These are phyloP conservation scores for Drosophila niveifrons DNA, from an alignment of 2,888 invertebrate species.

Conservation along the genomic window DNA sequence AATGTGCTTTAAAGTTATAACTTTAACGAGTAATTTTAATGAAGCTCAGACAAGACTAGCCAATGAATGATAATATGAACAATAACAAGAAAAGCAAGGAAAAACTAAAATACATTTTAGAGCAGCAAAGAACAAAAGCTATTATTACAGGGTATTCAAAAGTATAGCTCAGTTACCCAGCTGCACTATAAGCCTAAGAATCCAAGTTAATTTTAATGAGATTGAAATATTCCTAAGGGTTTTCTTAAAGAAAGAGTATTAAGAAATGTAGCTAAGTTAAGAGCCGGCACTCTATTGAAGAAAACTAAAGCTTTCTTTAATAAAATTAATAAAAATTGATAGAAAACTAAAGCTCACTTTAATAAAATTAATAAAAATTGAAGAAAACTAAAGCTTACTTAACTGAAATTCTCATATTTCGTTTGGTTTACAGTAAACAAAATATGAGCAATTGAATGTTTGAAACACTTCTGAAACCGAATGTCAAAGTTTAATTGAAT, in stretches of 20 bases:
- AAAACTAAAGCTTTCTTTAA: too few species aligned
- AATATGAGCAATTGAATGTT: background rate
- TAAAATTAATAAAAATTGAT: too few species aligned
- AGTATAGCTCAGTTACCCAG: background rate
- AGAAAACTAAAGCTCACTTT: too few species aligned
- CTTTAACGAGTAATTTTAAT: too few species aligned
- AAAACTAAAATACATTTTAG: too few species aligned
- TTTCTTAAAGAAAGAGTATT: background rate
- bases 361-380: too few species aligned
- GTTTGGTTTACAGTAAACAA: background rate
- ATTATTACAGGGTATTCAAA: slow-evolving; percentile 5
- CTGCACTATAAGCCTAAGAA: too few species aligned
- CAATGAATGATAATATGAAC: too few species aligned
- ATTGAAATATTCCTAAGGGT: background rate
- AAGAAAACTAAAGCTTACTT: background rate
- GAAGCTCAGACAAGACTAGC: too few species aligned
- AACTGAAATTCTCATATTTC: background rate
- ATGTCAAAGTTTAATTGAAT: slow-evolving; percentile 1
- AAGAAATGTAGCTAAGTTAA: too few species aligned
- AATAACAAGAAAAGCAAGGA: too few species aligned
- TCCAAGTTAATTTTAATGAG: background rate
- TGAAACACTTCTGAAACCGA: background rate
- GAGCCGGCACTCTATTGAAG: background rate
- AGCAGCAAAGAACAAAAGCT: background rate
- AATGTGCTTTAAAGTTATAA: too few species aligned